phyloP scores from a whole-genome alignment of 2,888 invertebrate genomes.

The Pristionchus fissidentatus region DNA sequence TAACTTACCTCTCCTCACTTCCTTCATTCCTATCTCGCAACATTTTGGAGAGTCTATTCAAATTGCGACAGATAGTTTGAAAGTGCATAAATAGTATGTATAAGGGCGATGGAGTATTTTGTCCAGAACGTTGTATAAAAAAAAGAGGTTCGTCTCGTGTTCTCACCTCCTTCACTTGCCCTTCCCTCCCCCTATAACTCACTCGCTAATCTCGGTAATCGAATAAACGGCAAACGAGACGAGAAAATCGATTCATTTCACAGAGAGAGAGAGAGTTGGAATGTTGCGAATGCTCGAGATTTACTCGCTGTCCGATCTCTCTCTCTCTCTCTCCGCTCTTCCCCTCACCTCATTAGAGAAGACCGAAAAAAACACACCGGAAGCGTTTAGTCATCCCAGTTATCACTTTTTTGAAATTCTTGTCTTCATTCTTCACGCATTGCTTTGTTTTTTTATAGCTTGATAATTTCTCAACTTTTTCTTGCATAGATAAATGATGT shows the following conservation, averaged over 20 bases:
- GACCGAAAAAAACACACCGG: background rate
- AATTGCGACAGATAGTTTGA: too few species aligned
- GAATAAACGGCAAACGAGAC: constrained; percentile 18
- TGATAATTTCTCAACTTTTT: too few species aligned
- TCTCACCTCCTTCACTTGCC: background rate
- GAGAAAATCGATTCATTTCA: constrained; percentile 8
- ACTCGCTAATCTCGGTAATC: constrained; percentile 32
- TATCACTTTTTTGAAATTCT: background rate
- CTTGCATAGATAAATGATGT: too few species aligned
- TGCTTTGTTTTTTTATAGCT: too few species aligned
- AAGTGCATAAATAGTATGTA: too few species aligned
- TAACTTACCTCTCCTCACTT: background rate
- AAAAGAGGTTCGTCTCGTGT: background rate
- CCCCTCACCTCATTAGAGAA: background rate
- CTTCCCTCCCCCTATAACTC: background rate
- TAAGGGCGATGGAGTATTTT: background rate
- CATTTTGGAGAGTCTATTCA: background rate
- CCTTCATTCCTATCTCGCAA: background rate
- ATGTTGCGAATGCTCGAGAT: background rate
- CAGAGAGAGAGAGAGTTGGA: too few species aligned
- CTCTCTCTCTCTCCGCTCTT: background rate
- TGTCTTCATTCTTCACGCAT: too few species aligned
- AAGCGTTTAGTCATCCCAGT: background rate
- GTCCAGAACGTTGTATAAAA: too few species aligned
- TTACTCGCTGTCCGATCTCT: background rate